Evolutionary conservation across 2,113 vertebrate genomes (phyloP), one percentile per base, ranked within the genome.

Genomic region (Heteronetta atricapilla): DNA sequence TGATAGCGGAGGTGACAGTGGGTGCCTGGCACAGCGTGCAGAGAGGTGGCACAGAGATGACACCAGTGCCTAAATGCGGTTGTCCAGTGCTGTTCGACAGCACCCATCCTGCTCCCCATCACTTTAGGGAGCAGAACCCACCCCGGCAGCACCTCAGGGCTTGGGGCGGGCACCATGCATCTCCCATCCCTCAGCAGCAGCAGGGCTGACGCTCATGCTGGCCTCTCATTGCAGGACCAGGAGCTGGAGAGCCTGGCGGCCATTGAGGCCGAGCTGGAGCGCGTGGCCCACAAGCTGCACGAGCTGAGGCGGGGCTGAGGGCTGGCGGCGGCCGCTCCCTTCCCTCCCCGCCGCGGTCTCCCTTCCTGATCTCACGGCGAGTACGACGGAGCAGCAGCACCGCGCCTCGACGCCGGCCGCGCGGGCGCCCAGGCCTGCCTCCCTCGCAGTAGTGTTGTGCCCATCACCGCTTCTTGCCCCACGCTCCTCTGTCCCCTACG

Each of bases 251-350:
- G 98, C 85, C 97, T 99, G 94, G 99, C 99, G 0, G 98, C 98
- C 96, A 99, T 99, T 2, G 98, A 99, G 97, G 99, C 99, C 0
- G 99, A 99, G 97, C 98, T 99, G 53, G 99, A 99, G 96, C 98
- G 97, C 4, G 98, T 99, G 13, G 98, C 99, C 77, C 98, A 98
- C 96, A 99, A 99, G 96, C 98, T 99, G 81, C 99, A 99, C 2
- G 97, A 98, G 33, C 97, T 99, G 93, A 98, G 98, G 83, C 97
- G 90, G 84, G 97, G 97, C 84, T 98, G 97, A 98, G 50, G 29
- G 20, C 29, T 5, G 23, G 26, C 69, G 25, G 31, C 64, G 25
- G 31, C 64, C 19, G 0, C 48, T 48, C 59, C 81, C 84, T 22
- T 29, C 85, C 86, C 68, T 94, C 76, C 78, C 89, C 89, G 28